Percentiles rank a stretch among this genome's conserved stretches.
These are phyloP conservation scores for Leptodactylus fuscus DNA, from an alignment of 2,113 vertebrate genomes.

Conservation along the genomic window DNA sequence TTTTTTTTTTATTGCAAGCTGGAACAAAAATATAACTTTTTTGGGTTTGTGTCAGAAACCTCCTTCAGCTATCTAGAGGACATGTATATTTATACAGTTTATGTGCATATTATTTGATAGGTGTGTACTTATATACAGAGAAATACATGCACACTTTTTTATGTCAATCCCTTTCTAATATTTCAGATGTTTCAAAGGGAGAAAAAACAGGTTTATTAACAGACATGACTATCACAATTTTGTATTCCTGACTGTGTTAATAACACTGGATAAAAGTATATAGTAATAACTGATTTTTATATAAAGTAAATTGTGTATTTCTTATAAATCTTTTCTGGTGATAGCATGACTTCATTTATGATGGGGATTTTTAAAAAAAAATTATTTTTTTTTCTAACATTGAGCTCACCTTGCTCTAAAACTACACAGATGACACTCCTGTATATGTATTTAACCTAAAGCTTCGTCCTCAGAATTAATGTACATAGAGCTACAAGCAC, in stretches of 20 bases:
- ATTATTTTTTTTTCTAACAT: not conserved
- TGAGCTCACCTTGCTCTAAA: not conserved
- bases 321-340: not conserved
- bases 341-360: not conserved
- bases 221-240: not conserved
- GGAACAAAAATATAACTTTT: not conserved
- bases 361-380: too few species aligned
- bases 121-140: not conserved
- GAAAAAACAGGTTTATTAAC: not conserved
- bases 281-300: conserved; percentile 12
- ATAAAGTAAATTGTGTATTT: not conserved
- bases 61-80: not conserved
- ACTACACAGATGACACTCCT: not conserved
- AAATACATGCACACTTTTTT: not conserved
- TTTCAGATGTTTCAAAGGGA: not conserved
- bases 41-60: not conserved
- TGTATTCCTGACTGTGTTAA: conserved; percentile 15
- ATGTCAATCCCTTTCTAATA: not conserved
- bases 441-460: not conserved
- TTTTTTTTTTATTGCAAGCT: not conserved
- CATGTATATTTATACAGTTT: not conserved
- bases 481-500: not conserved
- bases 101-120: not conserved
- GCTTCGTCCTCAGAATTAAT: not conserved
- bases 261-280: conserved; percentile 1